A percentile compares a stretch with the other conserved stretches of the same genome.
These are phyloP conservation scores for Cynaeus angustus DNA, from an alignment of 2,888 invertebrate genomes.

Conservation along the genomic window DNA sequence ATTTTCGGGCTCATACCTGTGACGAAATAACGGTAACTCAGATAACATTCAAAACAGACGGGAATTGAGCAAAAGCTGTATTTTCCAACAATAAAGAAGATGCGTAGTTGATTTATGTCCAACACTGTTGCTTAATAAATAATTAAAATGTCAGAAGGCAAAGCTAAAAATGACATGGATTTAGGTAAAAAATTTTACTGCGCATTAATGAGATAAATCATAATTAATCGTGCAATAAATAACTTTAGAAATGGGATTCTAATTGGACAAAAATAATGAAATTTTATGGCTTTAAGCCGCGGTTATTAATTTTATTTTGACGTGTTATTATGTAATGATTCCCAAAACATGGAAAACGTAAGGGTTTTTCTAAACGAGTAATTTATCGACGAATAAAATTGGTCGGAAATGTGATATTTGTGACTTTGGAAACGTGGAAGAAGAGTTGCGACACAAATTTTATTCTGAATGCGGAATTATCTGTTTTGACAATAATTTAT, in stretches of 20 bases:
- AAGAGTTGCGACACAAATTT: too few relatives aligned
- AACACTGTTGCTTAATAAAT: slow-evolving; percentile 5
- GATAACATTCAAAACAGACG: slow-evolving; percentile 5
- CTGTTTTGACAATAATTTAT: too few relatives aligned
- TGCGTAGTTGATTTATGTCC: slow-evolving; percentile 5
- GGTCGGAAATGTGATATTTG: too few relatives aligned
- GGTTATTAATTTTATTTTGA: slow-evolving; percentile 29
- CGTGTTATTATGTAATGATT: slow-evolving; percentile 17
- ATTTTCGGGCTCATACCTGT: slow-evolving; percentile 33
- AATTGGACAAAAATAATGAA: slow-evolving; percentile 26
- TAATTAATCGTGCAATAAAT: slow-evolving; percentile 28
- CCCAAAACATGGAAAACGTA: slow-evolving; percentile 16
- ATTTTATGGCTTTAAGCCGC: slow-evolving; percentile 12
- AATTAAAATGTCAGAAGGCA: slow-evolving; percentile 6
- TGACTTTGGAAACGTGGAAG: too few relatives aligned
- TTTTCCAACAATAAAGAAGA: not conserved
- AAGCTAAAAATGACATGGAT: not conserved
- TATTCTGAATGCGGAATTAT: too few relatives aligned
- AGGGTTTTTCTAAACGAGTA: not conserved
- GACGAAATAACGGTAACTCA: slow-evolving; percentile 34
- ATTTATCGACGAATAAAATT: too few relatives aligned
- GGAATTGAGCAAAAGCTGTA: not conserved
- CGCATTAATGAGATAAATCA: slow-evolving; percentile 23
- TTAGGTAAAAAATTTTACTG: slow-evolving; percentile 1
- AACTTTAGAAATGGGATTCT: slow-evolving; percentile 10